A percentile compares a stretch with the other conserved stretches of the same genome.
phyloP scores from a whole-genome alignment of 2,113 vertebrate genomes.

The Emydura subglobosa region DNA sequence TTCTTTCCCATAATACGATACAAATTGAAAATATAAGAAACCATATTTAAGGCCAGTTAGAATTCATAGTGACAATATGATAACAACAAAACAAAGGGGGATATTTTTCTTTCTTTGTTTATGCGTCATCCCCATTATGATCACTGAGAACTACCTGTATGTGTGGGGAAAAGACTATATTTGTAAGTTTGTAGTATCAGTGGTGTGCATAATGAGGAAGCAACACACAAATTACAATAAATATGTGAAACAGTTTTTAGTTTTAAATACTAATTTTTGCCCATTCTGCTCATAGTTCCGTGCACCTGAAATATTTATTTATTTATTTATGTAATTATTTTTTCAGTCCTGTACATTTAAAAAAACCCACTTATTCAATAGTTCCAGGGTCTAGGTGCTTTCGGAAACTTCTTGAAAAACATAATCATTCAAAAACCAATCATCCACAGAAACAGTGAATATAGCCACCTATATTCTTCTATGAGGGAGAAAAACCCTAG shows the following conservation, averaged over 20 bases:
- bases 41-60: neutral
- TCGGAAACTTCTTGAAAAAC: neutral
- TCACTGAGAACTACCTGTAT: neutral
- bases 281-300: neutral
- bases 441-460: neutral
- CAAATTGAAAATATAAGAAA: neutral
- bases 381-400: neutral
- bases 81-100: neutral
- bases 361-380: neutral
- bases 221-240: neutral
- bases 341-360: neutral
- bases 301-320: neutral
- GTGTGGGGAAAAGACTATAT: neutral
- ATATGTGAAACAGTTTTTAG: neutral
- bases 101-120: neutral
- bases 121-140: accelerated
- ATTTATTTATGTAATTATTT: neutral
- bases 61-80: neutral
- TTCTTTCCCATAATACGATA: neutral
- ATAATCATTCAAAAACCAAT: neutral
- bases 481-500: neutral
- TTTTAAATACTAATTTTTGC: neutral
- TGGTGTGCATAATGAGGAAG: neutral
- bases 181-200: neutral
- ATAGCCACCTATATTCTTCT: neutral